phyloP scores from a whole-genome alignment of 2,888 invertebrate genomes.

The Netelia melanura region DNA sequence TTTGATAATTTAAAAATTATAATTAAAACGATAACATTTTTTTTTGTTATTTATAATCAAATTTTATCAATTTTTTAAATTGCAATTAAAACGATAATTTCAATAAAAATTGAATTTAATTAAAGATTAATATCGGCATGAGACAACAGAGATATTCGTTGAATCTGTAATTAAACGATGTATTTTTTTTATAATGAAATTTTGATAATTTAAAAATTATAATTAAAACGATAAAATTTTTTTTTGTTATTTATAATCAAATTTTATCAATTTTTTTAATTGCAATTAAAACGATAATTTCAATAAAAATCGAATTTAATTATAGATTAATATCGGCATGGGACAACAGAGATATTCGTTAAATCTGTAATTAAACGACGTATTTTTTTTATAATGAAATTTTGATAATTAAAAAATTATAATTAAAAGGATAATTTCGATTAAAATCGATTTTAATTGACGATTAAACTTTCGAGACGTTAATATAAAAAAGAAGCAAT shows the following conservation, averaged over 20 bases:
- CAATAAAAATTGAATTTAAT: too few relatives aligned
- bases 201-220: not conserved
- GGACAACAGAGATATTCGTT: too few relatives aligned
- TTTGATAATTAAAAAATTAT: not conserved
- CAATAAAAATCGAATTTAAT: too few relatives aligned
- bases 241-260: slow-evolving; percentile 5
- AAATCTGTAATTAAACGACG: slow-evolving; percentile 69
- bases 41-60: slow-evolving; percentile 5
- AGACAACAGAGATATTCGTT: too few relatives aligned
- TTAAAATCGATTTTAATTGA: too few relatives aligned
- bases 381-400: not conserved
- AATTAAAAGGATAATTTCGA: not conserved
- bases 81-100: not conserved
- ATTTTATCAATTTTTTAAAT: not conserved
- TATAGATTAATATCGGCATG: too few relatives aligned
- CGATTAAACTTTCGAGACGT: too few relatives aligned
- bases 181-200: not conserved
- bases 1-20: not conserved
- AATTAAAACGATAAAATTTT: not conserved
- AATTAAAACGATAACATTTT: not conserved
- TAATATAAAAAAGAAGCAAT: slow-evolving; percentile 84
- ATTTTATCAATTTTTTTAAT: not conserved
- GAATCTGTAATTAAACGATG: slow-evolving; percentile 70
- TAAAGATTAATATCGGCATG: too few relatives aligned
- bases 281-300: not conserved